A percentile compares a stretch with the other conserved stretches of the same genome.
These are phyloP conservation scores for Mesorhabditis spiculigera DNA, from an alignment of 2,888 invertebrate genomes.

Conservation along the genomic window DNA sequence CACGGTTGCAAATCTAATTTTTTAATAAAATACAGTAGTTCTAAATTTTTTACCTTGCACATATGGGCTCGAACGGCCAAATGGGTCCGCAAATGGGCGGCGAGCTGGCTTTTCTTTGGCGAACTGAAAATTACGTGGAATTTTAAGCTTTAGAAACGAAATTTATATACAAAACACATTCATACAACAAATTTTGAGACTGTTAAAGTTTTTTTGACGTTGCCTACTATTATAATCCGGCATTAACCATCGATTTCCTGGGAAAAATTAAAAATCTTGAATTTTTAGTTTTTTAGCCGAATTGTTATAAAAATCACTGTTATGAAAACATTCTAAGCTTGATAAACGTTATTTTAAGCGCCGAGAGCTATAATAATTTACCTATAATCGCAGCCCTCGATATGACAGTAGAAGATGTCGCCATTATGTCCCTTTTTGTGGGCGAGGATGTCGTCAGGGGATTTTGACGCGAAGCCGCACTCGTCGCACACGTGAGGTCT, in stretches of 20 bases:
- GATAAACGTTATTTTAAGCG: no score
- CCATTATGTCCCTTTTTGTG: conserved; percentile 70
- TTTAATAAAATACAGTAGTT: conserved; percentile 1
- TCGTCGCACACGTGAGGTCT: conserved; percentile 69
- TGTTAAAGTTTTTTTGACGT: no score
- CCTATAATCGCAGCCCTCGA: conserved; percentile 13
- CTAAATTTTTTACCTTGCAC: conserved; percentile 60
- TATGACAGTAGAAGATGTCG: conserved; percentile 68
- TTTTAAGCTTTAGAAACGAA: background rate
- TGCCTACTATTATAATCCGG: no score
- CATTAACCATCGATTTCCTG: no score
- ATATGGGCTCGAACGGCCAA: conserved; percentile 64
- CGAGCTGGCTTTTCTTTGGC: conserved; percentile 69
- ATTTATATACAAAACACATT: background rate
- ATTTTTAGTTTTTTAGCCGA: no score
- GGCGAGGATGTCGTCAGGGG: conserved; percentile 68
- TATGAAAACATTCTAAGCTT: no score
- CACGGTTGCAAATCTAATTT: conserved; percentile 61
- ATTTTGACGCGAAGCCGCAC: conserved; percentile 72
- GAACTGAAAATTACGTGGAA: conserved; percentile 7
- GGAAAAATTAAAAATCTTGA: no score
- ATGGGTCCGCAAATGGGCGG: conserved; percentile 69
- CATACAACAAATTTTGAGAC: no score
- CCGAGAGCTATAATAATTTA: background rate
- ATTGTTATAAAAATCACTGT: no score